Base-by-base conservation (phyloP, 2,113 vertebrate species). In the Clarias macrocephalus region DNA sequence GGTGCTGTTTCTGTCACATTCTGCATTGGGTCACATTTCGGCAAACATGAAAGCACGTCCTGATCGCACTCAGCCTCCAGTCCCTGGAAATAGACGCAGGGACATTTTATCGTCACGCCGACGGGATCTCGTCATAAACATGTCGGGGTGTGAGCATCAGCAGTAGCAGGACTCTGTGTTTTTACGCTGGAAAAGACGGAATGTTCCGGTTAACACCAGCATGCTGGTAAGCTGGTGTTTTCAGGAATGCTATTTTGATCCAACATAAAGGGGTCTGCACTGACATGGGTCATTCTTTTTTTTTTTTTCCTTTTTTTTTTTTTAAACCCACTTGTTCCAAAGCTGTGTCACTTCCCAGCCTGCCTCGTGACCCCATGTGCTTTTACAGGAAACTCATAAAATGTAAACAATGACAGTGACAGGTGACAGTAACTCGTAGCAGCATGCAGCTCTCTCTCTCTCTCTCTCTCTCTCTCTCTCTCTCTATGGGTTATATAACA, bases 21-120 rank as follows among this genome's bases (percentile, higher is more conserved):
- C 52, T 80, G n/a, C 68, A 66, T 88, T 89, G 73, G 56, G 68
- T 87, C 68, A 63, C 54, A 19, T 66, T 76, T 54, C 81, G 79
- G 79, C 37, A 66, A 87, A 68, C 54, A 82, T 10, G 25, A 52
- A 28, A 42, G 84, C 72, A 68, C 83, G 82, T 85, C 70, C 60
- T 54, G 30, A 63, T 66, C 84, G 33, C 84, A 37, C 33, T 25
- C 52, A 60, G 28, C 54, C 86, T 48, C 52, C n/a, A 37, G 5
- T 12, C 37, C 30, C 23, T 10, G 48, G 2, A 88, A 83, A 81
- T 72, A 48, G 65, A 42, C 12, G 2, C 79, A 81, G 57, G 37
- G 23, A 23, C 18, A 62, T 57, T 75, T 73, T 33, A 25, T 81
- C 30, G 37, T 42, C 25, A 81, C 77, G 33, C 56, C 12, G 56